These are phyloP conservation scores for Crossaster papposus DNA, from an alignment of 53 echinoderm and acorn worm genomes.

Conservation along the genomic window DNA sequence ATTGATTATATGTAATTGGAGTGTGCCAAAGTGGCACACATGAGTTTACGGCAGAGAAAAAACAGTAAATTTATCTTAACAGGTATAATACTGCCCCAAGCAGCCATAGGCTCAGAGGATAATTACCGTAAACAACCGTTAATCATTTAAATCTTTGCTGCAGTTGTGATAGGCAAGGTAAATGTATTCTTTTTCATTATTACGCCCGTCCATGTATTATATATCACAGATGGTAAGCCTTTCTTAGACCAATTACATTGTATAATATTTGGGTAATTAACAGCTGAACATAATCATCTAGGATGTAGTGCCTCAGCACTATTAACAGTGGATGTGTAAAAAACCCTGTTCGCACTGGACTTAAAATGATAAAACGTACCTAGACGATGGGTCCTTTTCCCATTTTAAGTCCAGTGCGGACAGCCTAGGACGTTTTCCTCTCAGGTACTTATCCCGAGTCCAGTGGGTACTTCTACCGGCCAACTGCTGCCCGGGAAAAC, in stretches of 20 bases:
- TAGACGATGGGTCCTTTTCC: no score
- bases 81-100: neutral
- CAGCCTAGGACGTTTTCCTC: no score
- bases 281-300: neutral
- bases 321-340: no score
- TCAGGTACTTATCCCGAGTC: no score
- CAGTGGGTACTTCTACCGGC: no score
- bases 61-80: neutral
- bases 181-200: neutral
- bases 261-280: constrained; percentile 3
- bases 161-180: neutral
- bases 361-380: no score
- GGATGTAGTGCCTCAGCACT: neutral
- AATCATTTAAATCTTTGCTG: neutral
- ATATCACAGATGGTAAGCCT: neutral
- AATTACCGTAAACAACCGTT: neutral
- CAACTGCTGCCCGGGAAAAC: no score
- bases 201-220: neutral
- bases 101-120: neutral
- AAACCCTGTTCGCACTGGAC: no score
- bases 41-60: neutral
- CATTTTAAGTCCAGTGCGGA: no score
- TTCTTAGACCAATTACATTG: neutral
- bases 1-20: no score
- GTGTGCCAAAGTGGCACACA: no score